Percentiles rank a stretch among this genome's conserved stretches.
These are phyloP conservation scores for Tachycineta bicolor DNA, from an alignment of 2,113 vertebrate species.

Conservation along the genomic window DNA sequence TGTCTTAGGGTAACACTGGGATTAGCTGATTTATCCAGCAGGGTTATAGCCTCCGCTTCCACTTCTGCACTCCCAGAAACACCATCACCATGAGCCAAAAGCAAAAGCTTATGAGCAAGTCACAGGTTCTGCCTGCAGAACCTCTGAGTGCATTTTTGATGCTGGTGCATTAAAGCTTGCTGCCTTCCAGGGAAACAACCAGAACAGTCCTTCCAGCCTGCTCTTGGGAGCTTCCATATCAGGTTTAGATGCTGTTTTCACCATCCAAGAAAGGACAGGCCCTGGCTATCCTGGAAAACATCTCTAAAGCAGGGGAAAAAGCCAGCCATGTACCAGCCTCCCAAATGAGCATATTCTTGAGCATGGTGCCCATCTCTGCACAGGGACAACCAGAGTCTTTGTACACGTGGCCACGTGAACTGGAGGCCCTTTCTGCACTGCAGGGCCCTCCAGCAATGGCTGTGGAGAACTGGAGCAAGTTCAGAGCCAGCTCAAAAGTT, in stretches of 20 bases:
- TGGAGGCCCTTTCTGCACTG: neutral
- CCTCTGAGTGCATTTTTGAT: neutral
- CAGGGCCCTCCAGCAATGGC: neutral
- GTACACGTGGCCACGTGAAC: neutral
- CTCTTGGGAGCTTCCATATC: neutral
- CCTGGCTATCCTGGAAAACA: neutral
- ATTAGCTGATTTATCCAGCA: neutral
- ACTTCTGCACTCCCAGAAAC: neutral
- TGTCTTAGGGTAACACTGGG: neutral
- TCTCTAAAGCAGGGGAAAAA: neutral
- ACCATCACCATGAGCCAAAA: neutral
- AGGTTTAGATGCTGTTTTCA: neutral
- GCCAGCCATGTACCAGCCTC: neutral
- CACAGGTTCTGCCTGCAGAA: neutral
- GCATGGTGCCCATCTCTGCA: neutral
- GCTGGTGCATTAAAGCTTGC: neutral
- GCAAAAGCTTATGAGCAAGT: neutral
- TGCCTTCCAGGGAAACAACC: neutral
- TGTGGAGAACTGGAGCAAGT: neutral
- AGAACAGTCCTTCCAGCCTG: neutral
- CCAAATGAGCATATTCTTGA: neutral
- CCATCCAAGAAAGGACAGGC: neutral
- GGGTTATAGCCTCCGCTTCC: neutral
- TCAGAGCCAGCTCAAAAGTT: neutral
- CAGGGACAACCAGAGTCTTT: neutral